phyloP scores from a whole-genome alignment of 2,888 invertebrate genomes.

The Lordiphosa fenestrarum region DNA sequence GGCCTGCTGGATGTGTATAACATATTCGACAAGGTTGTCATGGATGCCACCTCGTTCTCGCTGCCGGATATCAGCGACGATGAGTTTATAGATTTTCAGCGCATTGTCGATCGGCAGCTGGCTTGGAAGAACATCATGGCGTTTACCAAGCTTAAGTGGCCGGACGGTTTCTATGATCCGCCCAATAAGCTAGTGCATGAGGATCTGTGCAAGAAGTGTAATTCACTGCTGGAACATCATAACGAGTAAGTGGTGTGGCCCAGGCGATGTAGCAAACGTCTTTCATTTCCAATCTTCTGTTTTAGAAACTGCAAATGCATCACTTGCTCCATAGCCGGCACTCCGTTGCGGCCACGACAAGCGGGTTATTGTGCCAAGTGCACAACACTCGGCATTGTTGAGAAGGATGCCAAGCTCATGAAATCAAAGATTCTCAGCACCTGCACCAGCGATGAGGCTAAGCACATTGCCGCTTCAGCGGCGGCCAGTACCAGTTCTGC shows the following conservation, averaged over 20 bases:
- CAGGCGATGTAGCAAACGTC: neutral
- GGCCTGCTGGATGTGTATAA: constrained; percentile 76
- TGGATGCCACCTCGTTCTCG: constrained; percentile 75
- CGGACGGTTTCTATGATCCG: constrained; percentile 75
- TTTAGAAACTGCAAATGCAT: constrained; percentile 79
- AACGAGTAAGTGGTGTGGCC: constrained; percentile 66
- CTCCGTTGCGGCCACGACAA: constrained; percentile 61
- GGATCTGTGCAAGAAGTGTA: constrained; percentile 78
- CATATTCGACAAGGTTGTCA: constrained; percentile 77
- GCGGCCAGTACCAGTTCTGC: constrained; percentile 48
- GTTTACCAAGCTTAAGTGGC: constrained; percentile 77
- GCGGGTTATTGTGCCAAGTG: constrained; percentile 76
- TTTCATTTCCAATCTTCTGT: neutral
- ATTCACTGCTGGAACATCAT: constrained; percentile 77
- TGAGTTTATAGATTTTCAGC: constrained; percentile 78
- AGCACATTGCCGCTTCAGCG: constrained; percentile 49
- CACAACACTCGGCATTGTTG: constrained; percentile 77
- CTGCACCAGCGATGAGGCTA: constrained; percentile 77
- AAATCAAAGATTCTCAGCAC: constrained; percentile 79
- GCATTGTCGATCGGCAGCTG: constrained; percentile 75
- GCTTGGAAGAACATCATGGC: constrained; percentile 80
- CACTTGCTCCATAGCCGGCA: constrained; percentile 79
- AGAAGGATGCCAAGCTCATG: constrained; percentile 77
- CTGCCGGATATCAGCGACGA: constrained; percentile 76
- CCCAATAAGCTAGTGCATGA: constrained; percentile 75